phyloP scores from a whole-genome alignment of 2,113 vertebrate species.

The Propithecus coquereli region DNA sequence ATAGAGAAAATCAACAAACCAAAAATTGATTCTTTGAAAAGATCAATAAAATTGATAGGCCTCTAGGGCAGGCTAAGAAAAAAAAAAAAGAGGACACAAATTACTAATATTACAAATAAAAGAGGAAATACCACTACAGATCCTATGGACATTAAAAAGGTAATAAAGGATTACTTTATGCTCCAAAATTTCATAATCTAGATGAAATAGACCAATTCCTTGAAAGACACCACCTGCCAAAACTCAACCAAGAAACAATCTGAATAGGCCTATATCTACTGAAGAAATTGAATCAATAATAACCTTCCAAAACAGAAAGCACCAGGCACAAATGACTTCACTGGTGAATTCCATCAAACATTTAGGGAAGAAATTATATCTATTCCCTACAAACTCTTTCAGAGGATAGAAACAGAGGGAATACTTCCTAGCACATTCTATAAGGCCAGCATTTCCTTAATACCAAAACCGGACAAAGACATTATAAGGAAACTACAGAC shows the following conservation, averaged over 20 bases:
- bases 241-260: neutral
- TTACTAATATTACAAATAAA: neutral
- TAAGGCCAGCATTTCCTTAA: neutral
- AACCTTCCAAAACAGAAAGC: neutral
- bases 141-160: neutral
- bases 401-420: neutral
- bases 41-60: neutral
- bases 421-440: neutral
- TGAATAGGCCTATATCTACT: neutral
- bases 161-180: neutral
- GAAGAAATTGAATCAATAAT: neutral
- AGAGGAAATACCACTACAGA: neutral
- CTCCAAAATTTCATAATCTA: neutral
- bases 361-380: neutral
- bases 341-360: neutral
- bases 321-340: neutral
- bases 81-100: neutral
- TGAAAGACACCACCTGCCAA: neutral
- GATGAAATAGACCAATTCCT: neutral
- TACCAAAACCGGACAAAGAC: neutral
- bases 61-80: neutral
- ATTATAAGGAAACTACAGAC: neutral
- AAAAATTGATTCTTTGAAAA: neutral
- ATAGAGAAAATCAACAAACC: neutral
- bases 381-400: neutral